Evolutionary conservation across 1,140 invertebrate species (phyloP).

Genomic region (Plectrocnemia conspersa): DNA sequence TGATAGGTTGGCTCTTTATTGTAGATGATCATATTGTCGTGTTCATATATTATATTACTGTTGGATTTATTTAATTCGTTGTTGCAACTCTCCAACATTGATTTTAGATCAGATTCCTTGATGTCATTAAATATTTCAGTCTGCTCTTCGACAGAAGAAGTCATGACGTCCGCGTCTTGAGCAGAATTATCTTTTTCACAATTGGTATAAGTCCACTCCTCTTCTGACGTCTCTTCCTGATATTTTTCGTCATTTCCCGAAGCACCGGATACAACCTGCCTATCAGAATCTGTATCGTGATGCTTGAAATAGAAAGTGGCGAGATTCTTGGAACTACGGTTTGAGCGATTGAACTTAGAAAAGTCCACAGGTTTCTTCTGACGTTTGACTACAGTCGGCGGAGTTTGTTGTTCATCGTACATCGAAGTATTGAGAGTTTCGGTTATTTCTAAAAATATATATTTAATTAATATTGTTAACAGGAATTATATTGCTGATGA

Average conservation of each 20-base stretch:
- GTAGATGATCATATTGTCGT: too few relatives aligned
- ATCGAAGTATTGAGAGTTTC: slow-evolving; percentile 21
- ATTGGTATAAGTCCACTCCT: slow-evolving; percentile 61
- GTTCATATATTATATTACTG: too few relatives aligned
- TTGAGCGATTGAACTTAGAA: slow-evolving; percentile 60
- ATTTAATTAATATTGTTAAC: background rate
- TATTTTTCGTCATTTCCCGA: slow-evolving; percentile 49
- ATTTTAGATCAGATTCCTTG: too few relatives aligned
- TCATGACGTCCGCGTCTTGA: slow-evolving; percentile 50
- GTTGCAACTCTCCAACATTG: too few relatives aligned
- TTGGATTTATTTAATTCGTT: too few relatives aligned
- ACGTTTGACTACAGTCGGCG: slow-evolving; percentile 48
- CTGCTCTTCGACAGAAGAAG: slow-evolving; percentile 48
- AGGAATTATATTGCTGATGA: background rate
- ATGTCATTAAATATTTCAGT: slow-evolving; percentile 44
- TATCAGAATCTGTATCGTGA: slow-evolving; percentile 75
- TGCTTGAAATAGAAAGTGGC: slow-evolving; percentile 81
- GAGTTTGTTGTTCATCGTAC: slow-evolving; percentile 38
- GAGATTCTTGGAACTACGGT: slow-evolving; percentile 72
- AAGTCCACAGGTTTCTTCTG: slow-evolving; percentile 49
- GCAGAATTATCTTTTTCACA: slow-evolving; percentile 48
- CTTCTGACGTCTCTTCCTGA: slow-evolving; percentile 62
- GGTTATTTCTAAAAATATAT: slow-evolving; percentile 24
- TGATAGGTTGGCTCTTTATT: slow-evolving; percentile 7
- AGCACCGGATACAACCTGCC: slow-evolving; percentile 40